Conservation (phyloP, 2,113 vertebrate genomes). For the Steatornis caripensis region DNA sequence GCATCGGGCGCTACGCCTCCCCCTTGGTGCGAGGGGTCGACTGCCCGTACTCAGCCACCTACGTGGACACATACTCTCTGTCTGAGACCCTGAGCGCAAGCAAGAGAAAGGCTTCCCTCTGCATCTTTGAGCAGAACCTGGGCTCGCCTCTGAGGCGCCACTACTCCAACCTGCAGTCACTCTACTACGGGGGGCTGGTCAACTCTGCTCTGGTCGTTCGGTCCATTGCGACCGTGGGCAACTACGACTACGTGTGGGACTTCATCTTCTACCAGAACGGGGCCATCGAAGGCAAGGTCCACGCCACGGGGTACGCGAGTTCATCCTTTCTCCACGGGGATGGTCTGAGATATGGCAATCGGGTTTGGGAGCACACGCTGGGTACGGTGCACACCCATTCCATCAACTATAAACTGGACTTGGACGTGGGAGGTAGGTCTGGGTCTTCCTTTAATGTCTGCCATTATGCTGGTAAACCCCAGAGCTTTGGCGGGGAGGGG, state of each 20-base stretch:
- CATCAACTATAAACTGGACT: slow-evolving; percentile 86
- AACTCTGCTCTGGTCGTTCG: slow-evolving; percentile 83
- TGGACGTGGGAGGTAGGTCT: slow-evolving; percentile 83
- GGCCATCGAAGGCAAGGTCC: slow-evolving; percentile 83
- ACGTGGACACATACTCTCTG: slow-evolving; percentile 61
- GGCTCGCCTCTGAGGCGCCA: slow-evolving; percentile 85
- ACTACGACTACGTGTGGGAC: slow-evolving; percentile 88
- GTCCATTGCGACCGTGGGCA: slow-evolving; percentile 81
- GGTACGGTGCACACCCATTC: slow-evolving; percentile 86
- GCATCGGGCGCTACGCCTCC: slow-evolving; percentile 80
- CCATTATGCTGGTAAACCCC: neutral
- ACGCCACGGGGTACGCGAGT: slow-evolving; percentile 83
- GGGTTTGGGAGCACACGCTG: slow-evolving; percentile 79
- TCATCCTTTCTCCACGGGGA: slow-evolving; percentile 78
- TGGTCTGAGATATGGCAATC: slow-evolving; percentile 75
- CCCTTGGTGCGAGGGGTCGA: slow-evolving; percentile 84
- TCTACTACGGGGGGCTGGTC: slow-evolving; percentile 80
- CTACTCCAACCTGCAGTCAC: slow-evolving; percentile 76
- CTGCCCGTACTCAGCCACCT: slow-evolving; percentile 80
- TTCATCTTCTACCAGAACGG: slow-evolving; percentile 87
- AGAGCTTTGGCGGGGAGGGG: neutral
- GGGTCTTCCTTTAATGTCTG: neutral
- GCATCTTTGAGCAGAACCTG: slow-evolving; percentile 84
- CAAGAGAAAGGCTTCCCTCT: slow-evolving; percentile 70
- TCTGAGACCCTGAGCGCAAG: neutral